Conservation (phyloP, 2,113 vertebrate genomes). For the Caloenas nicobarica region DNA sequence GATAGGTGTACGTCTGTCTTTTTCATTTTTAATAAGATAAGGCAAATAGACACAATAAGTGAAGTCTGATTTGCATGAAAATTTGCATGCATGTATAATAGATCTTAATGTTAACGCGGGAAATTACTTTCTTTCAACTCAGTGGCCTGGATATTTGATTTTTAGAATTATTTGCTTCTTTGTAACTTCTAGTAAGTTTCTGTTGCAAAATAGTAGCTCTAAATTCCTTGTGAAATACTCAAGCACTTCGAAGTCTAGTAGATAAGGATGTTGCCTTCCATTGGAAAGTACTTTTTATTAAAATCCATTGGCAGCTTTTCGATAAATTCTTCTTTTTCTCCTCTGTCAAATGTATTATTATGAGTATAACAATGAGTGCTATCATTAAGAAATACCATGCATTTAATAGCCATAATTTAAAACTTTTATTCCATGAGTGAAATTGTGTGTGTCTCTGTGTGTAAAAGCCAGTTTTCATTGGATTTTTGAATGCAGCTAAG, state of each 20-base stretch:
- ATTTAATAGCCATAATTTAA: constrained; percentile 41
- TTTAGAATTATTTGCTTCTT: constrained; percentile 15
- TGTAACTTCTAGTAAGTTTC: constrained; percentile 28
- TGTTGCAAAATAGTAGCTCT: constrained; percentile 12
- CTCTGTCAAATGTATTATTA: constrained; percentile 31
- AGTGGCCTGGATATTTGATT: background rate
- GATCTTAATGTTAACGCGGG: background rate
- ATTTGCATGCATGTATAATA: background rate
- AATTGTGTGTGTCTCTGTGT: background rate
- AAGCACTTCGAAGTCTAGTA: background rate
- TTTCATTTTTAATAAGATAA: constrained; percentile 27
- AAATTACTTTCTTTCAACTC: constrained; percentile 42
- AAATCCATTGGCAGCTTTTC: constrained; percentile 24
- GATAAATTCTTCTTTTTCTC: background rate
- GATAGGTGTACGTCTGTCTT: background rate
- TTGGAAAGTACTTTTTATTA: constrained; percentile 30
- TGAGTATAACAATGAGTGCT: constrained; percentile 17
- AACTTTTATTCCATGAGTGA: background rate
- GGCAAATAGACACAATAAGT: background rate
- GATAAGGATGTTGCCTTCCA: constrained; percentile 12
- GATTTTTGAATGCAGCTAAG: background rate
- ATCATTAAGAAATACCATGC: constrained; percentile 31
- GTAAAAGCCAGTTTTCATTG: constrained; percentile 16
- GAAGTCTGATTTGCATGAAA: constrained; percentile 18
- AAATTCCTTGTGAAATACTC: constrained; percentile 14